Percentiles rank a stretch among this genome's conserved stretches.
Evolutionary conservation across 2,888 invertebrate genomes (phyloP).

Genomic region (Cremastinae sp.): DNA sequence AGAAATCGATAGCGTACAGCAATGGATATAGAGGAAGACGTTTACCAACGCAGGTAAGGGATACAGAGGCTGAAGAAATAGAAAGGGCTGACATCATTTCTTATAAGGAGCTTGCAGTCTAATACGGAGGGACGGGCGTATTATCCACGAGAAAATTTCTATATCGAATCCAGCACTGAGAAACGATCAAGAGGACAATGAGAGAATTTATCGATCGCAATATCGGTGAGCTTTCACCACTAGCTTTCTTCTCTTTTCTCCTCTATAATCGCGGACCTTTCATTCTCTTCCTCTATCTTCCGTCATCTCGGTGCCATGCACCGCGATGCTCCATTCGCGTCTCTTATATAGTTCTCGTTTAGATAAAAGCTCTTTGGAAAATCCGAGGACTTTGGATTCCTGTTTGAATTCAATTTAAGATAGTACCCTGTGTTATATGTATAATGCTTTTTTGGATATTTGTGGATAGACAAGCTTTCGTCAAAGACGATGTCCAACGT

Average conservation of each 20-base stretch:
- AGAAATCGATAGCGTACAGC: slow-evolving; percentile 42
- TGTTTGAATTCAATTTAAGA: slow-evolving; percentile 62
- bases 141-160: slow-evolving; percentile 65
- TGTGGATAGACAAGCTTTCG: slow-evolving; percentile 54
- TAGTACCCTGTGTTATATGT: slow-evolving; percentile 59
- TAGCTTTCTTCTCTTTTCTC: slow-evolving; percentile 31
- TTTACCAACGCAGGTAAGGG: slow-evolving; percentile 19
- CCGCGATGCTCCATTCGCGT: slow-evolving; percentile 51
- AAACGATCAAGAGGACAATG: slow-evolving; percentile 65
- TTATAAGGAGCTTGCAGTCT: slow-evolving; percentile 63
- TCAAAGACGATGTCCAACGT: slow-evolving; percentile 46
- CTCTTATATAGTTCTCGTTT: slow-evolving; percentile 58
- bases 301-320: slow-evolving; percentile 26
- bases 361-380: slow-evolving; percentile 62
- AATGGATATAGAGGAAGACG: not conserved
- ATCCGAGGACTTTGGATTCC: slow-evolving; percentile 59
- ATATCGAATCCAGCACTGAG: slow-evolving; percentile 64
- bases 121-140: slow-evolving; percentile 57
- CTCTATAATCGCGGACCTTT: not conserved
- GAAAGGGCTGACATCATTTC: slow-evolving; percentile 54
- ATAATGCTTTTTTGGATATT: slow-evolving; percentile 60
- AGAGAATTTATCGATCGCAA: slow-evolving; percentile 62
- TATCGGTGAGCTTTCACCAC: slow-evolving; percentile 61
- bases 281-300: slow-evolving; percentile 16
- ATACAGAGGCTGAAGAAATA: slow-evolving; percentile 17